phyloP scores from a whole-genome alignment of 2,113 vertebrate species.

The Aythya baeri region DNA sequence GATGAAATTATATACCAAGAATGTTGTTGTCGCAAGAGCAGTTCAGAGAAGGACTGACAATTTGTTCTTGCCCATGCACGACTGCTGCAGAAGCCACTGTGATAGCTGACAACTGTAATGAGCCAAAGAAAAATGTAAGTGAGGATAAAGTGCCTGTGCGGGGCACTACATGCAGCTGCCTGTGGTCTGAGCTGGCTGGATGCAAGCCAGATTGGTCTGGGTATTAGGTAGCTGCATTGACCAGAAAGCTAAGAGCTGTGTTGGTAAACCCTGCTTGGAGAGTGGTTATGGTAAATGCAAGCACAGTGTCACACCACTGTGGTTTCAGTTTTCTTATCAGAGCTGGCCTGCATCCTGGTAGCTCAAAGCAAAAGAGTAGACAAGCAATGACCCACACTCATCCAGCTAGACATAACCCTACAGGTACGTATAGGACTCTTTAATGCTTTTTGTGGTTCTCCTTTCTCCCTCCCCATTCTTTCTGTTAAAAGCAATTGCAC shows the following conservation, averaged over 20 bases:
- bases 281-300: not conserved
- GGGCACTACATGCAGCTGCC: not conserved
- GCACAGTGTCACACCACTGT: not conserved
- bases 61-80: not conserved
- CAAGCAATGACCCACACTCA: not conserved
- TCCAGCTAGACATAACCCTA: not conserved
- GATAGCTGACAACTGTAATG: not conserved
- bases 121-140: not conserved
- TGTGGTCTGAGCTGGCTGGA: not conserved
- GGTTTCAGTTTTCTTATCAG: not conserved
- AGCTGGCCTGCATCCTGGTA: not conserved
- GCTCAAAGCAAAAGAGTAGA: not conserved
- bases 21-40: not conserved
- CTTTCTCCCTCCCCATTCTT: not conserved
- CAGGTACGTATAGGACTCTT: not conserved
- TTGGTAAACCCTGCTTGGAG: not conserved
- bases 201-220: not conserved
- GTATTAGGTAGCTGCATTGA: conserved; percentile 4
- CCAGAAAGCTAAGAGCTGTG: not conserved
- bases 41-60: not conserved
- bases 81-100: not conserved
- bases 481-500: not conserved
- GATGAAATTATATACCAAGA: not conserved
- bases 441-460: not conserved
- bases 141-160: not conserved